Evolutionary conservation across 2,888 invertebrate species (phyloP), one percentile per base, ranked within the genome.

Genomic region (Hedya salicella): DNA sequence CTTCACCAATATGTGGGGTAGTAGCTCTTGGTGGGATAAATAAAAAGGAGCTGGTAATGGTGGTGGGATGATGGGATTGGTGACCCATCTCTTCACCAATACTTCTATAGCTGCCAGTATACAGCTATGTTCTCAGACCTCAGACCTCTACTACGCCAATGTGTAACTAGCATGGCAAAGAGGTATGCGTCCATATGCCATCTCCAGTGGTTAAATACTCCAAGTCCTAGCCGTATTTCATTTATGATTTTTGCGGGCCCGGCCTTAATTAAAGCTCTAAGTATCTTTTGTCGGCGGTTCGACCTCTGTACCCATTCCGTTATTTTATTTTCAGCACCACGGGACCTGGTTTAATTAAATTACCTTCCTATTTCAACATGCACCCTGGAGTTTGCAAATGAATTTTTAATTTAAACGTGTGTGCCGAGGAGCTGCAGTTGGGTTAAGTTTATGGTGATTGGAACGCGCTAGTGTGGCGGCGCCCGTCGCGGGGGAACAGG

Each of bases 221-320:
- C n/a, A n/a, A n/a, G n/a, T n/a, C 16, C n/a, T 16, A 25, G 57
- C 68, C 67, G 44, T 63, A 64, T 60, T 56, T 54, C 44, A 62
- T 62, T 74, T 76, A 77, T 73, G 70, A 72, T 73, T 68, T 69
- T 69, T 74, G 71, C 63, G 70, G 72, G 19, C 44, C 21, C 62
- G 59, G 70, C 71, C 75, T 77, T 78, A 77, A 80, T 77, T 78
- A 80, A 79, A 78, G 68, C 63, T 71, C 71, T 73, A 71, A 75
- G 73, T 71, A 72, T 76, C 76, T 75, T 74, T 71, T 61, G 62
- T 63, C 17, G 25, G 62, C 60, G 61, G 57, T 64, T 62, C 57
- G 57, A 62, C 52, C 39, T 69, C 70, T 69, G 67, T 69, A 52
- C 70, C 57, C 61, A 69, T 70, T 69, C 64, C 62, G 61, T 68